Evolutionary conservation across 2,888 invertebrate genomes (phyloP), one percentile per base, ranked within the genome.

Genomic region (Lycocerus yunnanus): DNA sequence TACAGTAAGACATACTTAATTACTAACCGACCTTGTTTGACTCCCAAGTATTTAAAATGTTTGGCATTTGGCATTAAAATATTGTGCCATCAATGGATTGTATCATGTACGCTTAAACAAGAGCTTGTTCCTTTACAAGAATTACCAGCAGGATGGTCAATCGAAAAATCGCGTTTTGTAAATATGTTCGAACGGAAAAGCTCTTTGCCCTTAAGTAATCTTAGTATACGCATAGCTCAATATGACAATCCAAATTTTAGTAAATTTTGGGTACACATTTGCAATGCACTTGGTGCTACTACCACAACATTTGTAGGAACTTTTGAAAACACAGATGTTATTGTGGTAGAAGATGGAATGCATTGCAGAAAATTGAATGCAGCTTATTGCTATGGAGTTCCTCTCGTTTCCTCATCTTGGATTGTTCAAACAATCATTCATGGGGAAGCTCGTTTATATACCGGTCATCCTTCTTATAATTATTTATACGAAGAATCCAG

Each of bases 21-120:
- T 71, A 92, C 94, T 0, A 92, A 93, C 9, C 89, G 92, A 14
- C 92, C 93, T 59, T 93, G 93, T 80, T 88, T 91, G 70, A 95
- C 95, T 0, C 91, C 92, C 10, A 94, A 94, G 83, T 94, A 92
- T 85, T 89, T 95, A 79, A 90, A 92, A 78, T 93, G 93, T 78
- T 84, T 95, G 59, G 93, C 94, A 0, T 90, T 90, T 1, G 91
- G 91, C 74, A 89, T 94, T 0, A 83, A 88, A 16, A 90, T 92
- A 6, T 87, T 94, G 4, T 91, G 91, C 61, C 93, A 94, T 85
- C 89, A 89, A 72, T 95, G 94, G 94, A 89, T 95, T 69, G 90
- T 92, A 24, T 87, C 90, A 79, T 91, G 91, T 81, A 92, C 93
- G 81, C 84, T 84, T 14, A 81, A 86, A 80, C 86, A 87, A 58